Percentiles rank a stretch among this genome's conserved stretches.
Evolutionary conservation across 92 coral and sea anemone genomes (phyloP).

Genomic region (Hydrozoanthus gracilis): DNA sequence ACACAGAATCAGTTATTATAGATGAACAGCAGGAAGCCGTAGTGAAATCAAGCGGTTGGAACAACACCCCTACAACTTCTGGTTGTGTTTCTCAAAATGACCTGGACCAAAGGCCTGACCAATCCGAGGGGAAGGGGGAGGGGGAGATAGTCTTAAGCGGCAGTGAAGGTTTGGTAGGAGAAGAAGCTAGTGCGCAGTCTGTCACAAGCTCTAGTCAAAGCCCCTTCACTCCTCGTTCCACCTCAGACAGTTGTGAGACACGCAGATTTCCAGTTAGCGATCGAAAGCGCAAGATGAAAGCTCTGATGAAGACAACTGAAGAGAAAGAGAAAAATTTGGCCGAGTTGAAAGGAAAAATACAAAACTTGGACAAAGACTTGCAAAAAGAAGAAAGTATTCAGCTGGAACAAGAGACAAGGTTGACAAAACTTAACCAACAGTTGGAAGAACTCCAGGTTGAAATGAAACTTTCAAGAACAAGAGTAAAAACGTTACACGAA

Average conservation of each 20-base stretch:
- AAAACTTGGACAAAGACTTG: not conserved
- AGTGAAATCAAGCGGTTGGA: not conserved
- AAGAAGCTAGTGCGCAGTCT: conserved; percentile 1
- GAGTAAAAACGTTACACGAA: not conserved
- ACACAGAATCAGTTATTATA: not conserved
- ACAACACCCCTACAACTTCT: not conserved
- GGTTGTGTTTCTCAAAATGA: not conserved
- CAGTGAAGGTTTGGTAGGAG: not conserved
- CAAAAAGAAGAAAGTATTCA: conserved; percentile 9
- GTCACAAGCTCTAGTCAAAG: conserved; percentile 1
- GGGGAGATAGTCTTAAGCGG: not conserved
- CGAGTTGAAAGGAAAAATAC: not conserved
- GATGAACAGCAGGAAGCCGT: not conserved
- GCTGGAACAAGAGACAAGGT: conserved; percentile 1
- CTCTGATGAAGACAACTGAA: not conserved
- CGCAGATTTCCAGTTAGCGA: not conserved
- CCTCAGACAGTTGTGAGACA: not conserved
- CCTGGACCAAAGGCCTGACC: not conserved
- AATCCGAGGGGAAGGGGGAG: not conserved
- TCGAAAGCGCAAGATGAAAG: conserved; percentile 27
- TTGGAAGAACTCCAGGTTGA: conserved; percentile 7
- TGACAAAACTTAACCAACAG: not conserved
- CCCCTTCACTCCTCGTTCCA: not conserved
- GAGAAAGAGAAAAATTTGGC: conserved; percentile 18
- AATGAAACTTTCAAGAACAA: not conserved